Evolutionary conservation across 2,888 invertebrate species (phyloP), one percentile per base, ranked within the genome.

Genomic region (Polylopha cassiicola): DNA sequence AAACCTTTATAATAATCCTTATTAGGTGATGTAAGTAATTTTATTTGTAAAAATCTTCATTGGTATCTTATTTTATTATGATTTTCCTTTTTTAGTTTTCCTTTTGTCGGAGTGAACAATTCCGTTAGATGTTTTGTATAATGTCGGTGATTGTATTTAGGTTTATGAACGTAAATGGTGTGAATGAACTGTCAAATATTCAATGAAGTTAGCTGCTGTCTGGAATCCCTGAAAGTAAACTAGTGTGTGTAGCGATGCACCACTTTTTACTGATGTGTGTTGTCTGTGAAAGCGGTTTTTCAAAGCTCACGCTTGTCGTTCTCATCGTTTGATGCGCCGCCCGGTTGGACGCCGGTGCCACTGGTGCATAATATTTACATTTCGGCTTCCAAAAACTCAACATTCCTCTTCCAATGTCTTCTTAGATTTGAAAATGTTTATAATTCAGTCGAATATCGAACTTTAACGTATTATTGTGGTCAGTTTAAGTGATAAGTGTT

Each of bases 111-210:
- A n/a, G n/a, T n/a, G n/a, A n/a, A n/a, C n/a, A n/a, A n/a, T n/a
- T n/a, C n/a, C n/a, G n/a, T n/a, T n/a, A n/a, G n/a, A n/a, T n/a
- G n/a, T n/a, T n/a, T n/a, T n/a, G 26, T 22, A 9, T 13, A 32
- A 33, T 24, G 13, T 21, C 21, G 20, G 7, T 26, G 4, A 6
- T 11, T 20, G 1, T 37, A 29, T 31, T 26, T 9, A 29, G 30
- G 28, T 55, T 66, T 65, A 47, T 8, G 57, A 66, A 64, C 66
- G 55, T 17, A 48, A 43, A 23, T 42, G 55, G 64, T 71, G 79
- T 73, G 72, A 81, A 80, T 75, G 81, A 81, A 78, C 78, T 78
- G 75, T 75, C 78, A 78, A 78, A 72, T 72, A 68, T 61, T 57
- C 48, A 56, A 55, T 74, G 84, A 82, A 80, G 77, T 71, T 80